Percentiles rank a stretch among this genome's conserved stretches.
phyloP scores from a whole-genome alignment of 92 coral and sea anemone genomes.

The Anthopleura xanthogrammica region DNA sequence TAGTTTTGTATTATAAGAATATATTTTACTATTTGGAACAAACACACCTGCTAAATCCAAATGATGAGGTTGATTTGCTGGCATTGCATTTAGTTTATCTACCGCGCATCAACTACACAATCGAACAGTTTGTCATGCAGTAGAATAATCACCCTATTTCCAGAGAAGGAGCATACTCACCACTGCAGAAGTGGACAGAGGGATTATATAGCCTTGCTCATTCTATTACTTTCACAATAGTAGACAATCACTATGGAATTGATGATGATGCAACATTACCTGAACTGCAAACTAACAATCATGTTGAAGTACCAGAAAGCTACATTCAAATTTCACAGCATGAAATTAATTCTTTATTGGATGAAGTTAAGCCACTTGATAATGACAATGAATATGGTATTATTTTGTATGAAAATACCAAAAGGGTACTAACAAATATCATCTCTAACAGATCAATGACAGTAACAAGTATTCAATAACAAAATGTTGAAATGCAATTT shows the following conservation, averaged over 20 bases:
- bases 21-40: constrained; percentile 42
- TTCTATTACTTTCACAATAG: constrained; percentile 32
- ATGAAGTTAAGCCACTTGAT: background rate
- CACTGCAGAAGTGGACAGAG: constrained; percentile 50
- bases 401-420: constrained; percentile 10
- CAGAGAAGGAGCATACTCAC: constrained; percentile 18
- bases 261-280: constrained; percentile 58
- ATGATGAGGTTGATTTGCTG: constrained; percentile 43
- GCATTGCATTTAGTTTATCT: constrained; percentile 41
- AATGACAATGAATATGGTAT: constrained; percentile 24
- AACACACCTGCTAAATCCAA: constrained; percentile 23
- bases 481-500: no score
- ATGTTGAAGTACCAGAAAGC: constrained; percentile 50
- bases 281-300: constrained; percentile 49
- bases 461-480: no score
- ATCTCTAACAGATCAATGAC: no score
- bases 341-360: constrained; percentile 1
- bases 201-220: constrained; percentile 53
- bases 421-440: no score
- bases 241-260: constrained; percentile 43
- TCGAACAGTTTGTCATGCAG: constrained; percentile 37
- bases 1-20: constrained; percentile 30
- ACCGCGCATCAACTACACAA: constrained; percentile 31
- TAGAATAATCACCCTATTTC: constrained; percentile 60
- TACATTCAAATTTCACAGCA: constrained; percentile 10